These are phyloP conservation scores for Zapus hudsonius DNA, from an alignment of 2,113 vertebrate genomes.

Conservation along the genomic window DNA sequence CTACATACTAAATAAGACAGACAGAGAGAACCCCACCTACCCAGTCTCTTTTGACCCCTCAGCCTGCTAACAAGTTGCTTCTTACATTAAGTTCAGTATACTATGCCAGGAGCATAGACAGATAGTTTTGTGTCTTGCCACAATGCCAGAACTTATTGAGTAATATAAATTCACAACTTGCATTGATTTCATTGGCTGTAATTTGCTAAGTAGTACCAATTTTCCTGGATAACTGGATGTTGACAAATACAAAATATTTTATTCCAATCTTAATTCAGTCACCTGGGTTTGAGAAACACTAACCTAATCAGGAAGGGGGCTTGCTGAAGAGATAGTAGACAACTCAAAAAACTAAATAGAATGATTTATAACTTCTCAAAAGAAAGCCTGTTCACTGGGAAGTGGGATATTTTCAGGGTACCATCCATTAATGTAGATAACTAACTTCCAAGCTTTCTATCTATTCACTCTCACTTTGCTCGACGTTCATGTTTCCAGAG, in stretches of 20 bases:
- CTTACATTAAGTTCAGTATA: no score
- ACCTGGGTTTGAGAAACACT: background rate
- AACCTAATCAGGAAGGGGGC: background rate
- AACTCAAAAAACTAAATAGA: background rate
- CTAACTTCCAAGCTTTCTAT: background rate
- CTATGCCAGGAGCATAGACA: background rate
- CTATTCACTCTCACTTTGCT: background rate
- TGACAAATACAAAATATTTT: background rate
- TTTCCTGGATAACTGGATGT: background rate
- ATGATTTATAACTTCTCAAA: conserved; percentile 1
- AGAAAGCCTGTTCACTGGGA: background rate
- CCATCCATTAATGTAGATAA: background rate
- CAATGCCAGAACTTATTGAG: background rate
- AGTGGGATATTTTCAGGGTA: background rate
- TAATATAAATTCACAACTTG: background rate
- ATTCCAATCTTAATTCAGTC: background rate
- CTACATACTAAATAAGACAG: background rate
- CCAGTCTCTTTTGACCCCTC: background rate
- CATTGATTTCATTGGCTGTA: background rate
- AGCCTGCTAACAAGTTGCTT: background rate
- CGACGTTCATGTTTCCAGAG: background rate
- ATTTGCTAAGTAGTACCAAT: background rate
- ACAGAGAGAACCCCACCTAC: background rate
- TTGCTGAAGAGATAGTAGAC: background rate
- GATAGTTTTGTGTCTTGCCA: background rate